These are phyloP conservation scores for Xiphorhynchus erythropygius DNA, from an alignment of 2,797 vertebrate species.

Conservation along the genomic window DNA sequence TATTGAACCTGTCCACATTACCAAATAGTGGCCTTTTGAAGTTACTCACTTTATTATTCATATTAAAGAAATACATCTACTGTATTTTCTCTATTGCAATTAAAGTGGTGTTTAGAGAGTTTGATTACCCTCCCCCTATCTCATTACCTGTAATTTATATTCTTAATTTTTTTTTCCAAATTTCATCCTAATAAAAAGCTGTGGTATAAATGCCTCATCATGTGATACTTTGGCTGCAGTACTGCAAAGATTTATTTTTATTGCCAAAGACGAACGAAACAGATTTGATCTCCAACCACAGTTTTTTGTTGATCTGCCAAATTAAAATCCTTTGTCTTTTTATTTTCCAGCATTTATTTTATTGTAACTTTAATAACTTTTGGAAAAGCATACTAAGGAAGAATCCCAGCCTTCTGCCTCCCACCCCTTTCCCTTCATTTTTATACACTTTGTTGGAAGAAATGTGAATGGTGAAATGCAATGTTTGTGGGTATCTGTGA, in stretches of 20 bases:
- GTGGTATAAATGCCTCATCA: slow-evolving; percentile 51
- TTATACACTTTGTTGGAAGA: slow-evolving; percentile 40
- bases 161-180: slow-evolving; percentile 41
- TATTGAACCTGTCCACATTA: slow-evolving; percentile 69
- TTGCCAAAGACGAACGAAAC: slow-evolving; percentile 77
- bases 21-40: slow-evolving; percentile 80
- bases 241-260: slow-evolving; percentile 63
- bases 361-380: slow-evolving; percentile 56
- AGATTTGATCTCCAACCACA: slow-evolving; percentile 56
- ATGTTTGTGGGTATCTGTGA: slow-evolving; percentile 50
- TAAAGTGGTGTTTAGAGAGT: slow-evolving; percentile 75
- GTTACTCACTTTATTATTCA: slow-evolving; percentile 74
- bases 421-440: neutral
- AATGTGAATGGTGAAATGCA: slow-evolving; percentile 58
- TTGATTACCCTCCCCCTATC: slow-evolving; percentile 63
- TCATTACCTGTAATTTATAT: slow-evolving; percentile 77
- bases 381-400: neutral
- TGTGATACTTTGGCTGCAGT: slow-evolving; percentile 71
- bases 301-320: slow-evolving; percentile 56
- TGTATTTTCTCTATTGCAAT: slow-evolving; percentile 77
- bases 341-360: slow-evolving; percentile 57
- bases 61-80: slow-evolving; percentile 75
- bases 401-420: neutral
- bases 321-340: slow-evolving; percentile 36
- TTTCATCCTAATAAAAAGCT: slow-evolving; percentile 55